phyloP scores from a whole-genome alignment of 2,888 invertebrate species.

The Stramonita haemastoma region DNA sequence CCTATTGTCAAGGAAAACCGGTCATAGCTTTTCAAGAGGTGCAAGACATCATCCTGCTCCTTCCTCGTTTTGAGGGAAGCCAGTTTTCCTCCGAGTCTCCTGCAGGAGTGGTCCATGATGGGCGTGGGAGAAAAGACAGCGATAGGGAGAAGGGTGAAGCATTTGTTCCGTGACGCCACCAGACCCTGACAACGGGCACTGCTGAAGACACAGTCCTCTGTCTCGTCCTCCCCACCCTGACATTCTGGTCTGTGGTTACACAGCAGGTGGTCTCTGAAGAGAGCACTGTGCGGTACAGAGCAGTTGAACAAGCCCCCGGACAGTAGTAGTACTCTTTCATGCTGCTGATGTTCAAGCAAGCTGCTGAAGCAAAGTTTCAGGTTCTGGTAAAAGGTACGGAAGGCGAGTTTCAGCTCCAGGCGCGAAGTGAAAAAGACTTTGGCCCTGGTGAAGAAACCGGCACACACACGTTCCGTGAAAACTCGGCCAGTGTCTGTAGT shows the following conservation, averaged over 20 bases:
- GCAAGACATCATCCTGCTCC: not conserved
- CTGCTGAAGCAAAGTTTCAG: not conserved
- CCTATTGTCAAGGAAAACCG: not conserved
- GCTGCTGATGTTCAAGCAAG: not conserved
- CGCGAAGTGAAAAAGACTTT: not conserved
- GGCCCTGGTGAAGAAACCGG: not conserved
- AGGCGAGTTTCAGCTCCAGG: not conserved
- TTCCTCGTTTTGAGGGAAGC: not conserved
- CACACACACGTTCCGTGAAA: not conserved
- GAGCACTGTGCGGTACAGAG: not conserved
- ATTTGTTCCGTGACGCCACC: too few relatives aligned
- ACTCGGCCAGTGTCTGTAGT: not conserved
- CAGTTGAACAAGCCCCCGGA: not conserved
- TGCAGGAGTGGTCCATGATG: too few relatives aligned
- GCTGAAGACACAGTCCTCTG: conserved; percentile 14
- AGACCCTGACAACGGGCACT: not conserved
- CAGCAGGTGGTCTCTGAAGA: not conserved
- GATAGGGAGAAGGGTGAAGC: too few relatives aligned
- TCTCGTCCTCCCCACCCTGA: not conserved
- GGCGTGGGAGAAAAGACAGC: too few relatives aligned
- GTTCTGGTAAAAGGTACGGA: not conserved
- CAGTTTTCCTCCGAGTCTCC: too few relatives aligned
- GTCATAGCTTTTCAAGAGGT: not conserved
- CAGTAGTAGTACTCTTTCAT: not conserved
- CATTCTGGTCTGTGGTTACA: not conserved